Base-by-base conservation (phyloP, 2,113 vertebrate species). In the Odobenus rosmarus region DNA sequence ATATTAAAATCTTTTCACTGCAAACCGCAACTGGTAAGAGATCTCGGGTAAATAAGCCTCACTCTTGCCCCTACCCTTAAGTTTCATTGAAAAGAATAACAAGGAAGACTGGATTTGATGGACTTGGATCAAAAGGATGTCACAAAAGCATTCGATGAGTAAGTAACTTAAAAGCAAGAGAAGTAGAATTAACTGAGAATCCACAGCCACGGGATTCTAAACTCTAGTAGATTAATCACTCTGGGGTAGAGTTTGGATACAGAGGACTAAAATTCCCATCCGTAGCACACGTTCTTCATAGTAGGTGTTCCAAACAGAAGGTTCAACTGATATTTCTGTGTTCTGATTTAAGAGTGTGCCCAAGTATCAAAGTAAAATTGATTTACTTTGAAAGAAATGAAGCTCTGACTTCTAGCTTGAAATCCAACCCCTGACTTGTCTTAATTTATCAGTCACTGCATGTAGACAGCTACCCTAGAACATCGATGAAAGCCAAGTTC, bases 341-440 rank as follows among this genome's bases (percentile, higher is more conserved):
- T 39, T 57, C 18, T 61, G 21, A 0, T 46, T 81, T 23, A 64
- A 51, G 46, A 31, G 9, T 49, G 15, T 62, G 49, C 80, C 79
- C 13, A 12, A 39, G 36, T 2, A 31, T 53, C n/a, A 39, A 36
- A 36, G 15, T 39, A 51, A 77, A 42, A 49, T 13, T 8, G 53
- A 42, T 88, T 51, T 92, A 51, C 15, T 93, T 33, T 28, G 67
- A 76, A 42, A 53, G 51, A 81, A 33, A 8, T n/a, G 92, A 83
- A 94, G 42, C 49, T 96, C 88, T 96, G 18, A 51, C 95, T 61
- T 71, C 46, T 62, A 55, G 53, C 96, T 53, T 71, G 53, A 90
- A 93, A 15, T 97, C 94, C 89, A 84, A 85, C 67, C 83, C 82
- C 46, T 93, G 49, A 2, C 87, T 96, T 88, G 90, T 67, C 77